These are phyloP conservation scores for Hypomecis punctinalis DNA, from an alignment of 2,888 invertebrate species.

Conservation along the genomic window DNA sequence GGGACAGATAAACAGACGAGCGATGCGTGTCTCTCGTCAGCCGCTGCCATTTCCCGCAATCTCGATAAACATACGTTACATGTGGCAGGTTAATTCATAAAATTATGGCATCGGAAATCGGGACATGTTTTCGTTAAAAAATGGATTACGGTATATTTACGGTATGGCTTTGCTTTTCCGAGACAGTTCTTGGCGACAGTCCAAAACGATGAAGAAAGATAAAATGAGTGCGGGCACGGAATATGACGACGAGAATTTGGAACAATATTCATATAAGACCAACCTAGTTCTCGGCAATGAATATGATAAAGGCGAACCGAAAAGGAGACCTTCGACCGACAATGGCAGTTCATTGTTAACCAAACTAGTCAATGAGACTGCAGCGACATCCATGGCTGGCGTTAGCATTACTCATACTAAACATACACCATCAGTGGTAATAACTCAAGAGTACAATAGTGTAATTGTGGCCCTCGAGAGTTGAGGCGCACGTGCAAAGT, in stretches of 20 bases:
- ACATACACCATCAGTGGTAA: not conserved
- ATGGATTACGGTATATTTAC: constrained; percentile 22
- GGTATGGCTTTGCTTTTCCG: constrained; percentile 16
- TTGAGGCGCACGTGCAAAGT: constrained; percentile 15
- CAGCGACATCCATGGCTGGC: not conserved
- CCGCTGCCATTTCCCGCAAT: constrained; percentile 30
- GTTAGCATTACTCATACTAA: not conserved
- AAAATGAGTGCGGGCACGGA: constrained; percentile 1
- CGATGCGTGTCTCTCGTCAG: constrained; percentile 35
- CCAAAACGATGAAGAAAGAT: constrained; percentile 12
- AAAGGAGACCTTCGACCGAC: constrained; percentile 10
- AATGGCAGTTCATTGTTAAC: constrained; percentile 21
- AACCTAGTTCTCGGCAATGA: constrained; percentile 1
- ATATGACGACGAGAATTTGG: constrained; percentile 10
- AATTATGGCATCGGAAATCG: constrained; percentile 29
- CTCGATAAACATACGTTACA: constrained; percentile 24
- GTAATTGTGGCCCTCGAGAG: constrained; percentile 29
- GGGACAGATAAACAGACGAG: constrained; percentile 49
- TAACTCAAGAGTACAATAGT: constrained; percentile 7
- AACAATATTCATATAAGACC: constrained; percentile 2
- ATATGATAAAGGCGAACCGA: constrained; percentile 9
- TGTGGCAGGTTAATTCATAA: constrained; percentile 28
- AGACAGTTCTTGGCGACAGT: constrained; percentile 12
- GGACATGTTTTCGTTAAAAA: constrained; percentile 27
- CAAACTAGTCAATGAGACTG: constrained; percentile 14